Base-by-base conservation (phyloP, 2,113 vertebrate genomes). In the Agapornis roseicollis region DNA sequence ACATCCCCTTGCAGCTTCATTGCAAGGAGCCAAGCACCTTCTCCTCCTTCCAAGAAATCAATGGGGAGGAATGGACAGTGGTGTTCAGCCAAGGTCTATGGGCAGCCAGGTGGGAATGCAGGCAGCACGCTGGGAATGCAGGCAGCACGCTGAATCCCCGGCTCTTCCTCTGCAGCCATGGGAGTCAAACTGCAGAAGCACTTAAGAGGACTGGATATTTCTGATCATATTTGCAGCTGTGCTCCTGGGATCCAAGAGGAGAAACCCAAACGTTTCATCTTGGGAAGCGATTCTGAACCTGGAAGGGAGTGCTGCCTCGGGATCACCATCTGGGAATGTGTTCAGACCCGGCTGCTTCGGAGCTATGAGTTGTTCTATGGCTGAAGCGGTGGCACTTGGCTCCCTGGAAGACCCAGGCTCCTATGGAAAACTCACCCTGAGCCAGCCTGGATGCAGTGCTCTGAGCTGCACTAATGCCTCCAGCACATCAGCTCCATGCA, bases 151-250 rank as follows among this genome's bases (percentile, higher is more conserved):
- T 70, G 80, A 72, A 93, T 69, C 31, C 58, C 3, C 10, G 1
- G 93, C 85, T 27, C 83, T 80, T 80, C 80, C 94, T 95, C 94
- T 78, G 93, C 74, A 31, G 91, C 0, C 0, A 79, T n/a, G 1
- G 2, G 33, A 92, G 81, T 49, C 74, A 24, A 63, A 82, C 94
- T 89, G 93, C 91, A 96, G 95, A 15, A 96, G 93, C 71, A 61
- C 74, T 80, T 96, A 91, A 95, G 95, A 96, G 93, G 94, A 97
- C 94, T 95, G 96, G 94, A 37, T 91, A 81, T 70, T 94, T 94
- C 35, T 88, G 87, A 88, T 96, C 84, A 71, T 82, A 76, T 92
- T 93, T 92, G 80, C 94, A 96, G 96, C 95, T 95, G 93, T 24
- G 5, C 79, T 55, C 13, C 79, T 79, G 80, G 82, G 72, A 85